Evolutionary conservation across 2,888 invertebrate genomes (phyloP), one percentile per base, ranked within the genome.

Genomic region (Dorcus parallelipipedus): DNA sequence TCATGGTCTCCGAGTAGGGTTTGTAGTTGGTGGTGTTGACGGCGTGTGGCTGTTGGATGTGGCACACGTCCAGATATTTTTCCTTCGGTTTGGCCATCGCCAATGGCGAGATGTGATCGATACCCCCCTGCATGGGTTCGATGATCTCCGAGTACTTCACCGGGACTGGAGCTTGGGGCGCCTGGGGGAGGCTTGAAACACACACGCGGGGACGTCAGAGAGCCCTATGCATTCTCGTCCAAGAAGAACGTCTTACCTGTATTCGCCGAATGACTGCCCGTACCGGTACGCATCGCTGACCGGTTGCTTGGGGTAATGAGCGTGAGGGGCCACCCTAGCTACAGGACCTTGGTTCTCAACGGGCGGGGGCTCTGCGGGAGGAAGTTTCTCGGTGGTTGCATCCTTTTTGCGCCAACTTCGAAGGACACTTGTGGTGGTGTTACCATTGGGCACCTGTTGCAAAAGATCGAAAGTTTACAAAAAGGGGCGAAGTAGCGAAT

Each of bases 241-340:
- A 4, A 17, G 17, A 26, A 49, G 26, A 7, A 9, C 45, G 20
- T 57, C 66, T 67, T 64, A 76, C 76, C 69, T 68, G 63, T 71
- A 75, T 33, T 75, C 74, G 33, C 26, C 26, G 64, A 70, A 74
- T 52, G 73, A 73, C 38, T 68, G 66, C n/a, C 58, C 70, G 52
- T 68, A 70, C 48, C 67, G 58, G 42, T 70, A 74, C 47, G 67
- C 70, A 43, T 76, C 76, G 56, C 67, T 69, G 23, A 69, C 62
- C 9, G 17, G 59, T 23, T 67, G 67, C 7, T 71, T 69, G 6
- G 76, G 77, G 60, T 75, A 77, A 57, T 77, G 76, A 55, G 73
- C 75, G 57, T 78, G 78, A 4, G 78, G 78, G 14, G 78, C 75
- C 38, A 78, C 77, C 55, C 78, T 69, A 8, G 77, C 78, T 64